phyloP scores from a whole-genome alignment of 2,113 vertebrate genomes.

The Tringa solitaria region DNA sequence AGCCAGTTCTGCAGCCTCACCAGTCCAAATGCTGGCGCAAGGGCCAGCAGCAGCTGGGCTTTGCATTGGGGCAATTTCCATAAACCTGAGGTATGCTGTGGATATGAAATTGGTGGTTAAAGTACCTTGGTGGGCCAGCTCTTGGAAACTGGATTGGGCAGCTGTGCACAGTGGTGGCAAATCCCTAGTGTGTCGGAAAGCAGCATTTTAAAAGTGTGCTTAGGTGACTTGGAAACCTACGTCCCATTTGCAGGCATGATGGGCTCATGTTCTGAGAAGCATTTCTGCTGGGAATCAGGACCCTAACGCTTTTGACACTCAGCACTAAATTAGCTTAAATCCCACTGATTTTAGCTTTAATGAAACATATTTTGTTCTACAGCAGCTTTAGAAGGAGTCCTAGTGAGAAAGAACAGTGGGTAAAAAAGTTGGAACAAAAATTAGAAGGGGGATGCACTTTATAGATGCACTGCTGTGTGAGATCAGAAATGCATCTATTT shows the following conservation, averaged over 20 bases:
- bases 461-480: background rate
- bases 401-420: background rate
- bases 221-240: background rate
- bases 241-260: background rate
- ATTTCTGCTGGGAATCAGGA: background rate
- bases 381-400: background rate
- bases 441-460: background rate
- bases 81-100: background rate
- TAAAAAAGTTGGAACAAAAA: conserved; percentile 20
- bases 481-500: conserved; percentile 24
- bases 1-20: background rate
- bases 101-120: background rate
- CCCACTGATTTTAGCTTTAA: background rate
- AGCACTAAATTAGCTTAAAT: background rate
- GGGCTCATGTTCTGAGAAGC: background rate
- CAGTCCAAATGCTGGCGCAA: background rate
- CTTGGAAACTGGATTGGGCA: background rate
- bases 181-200: background rate
- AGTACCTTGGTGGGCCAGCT: background rate
- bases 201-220: background rate
- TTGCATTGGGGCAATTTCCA: background rate
- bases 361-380: background rate
- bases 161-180: background rate
- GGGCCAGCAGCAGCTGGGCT: background rate
- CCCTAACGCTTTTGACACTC: background rate